Evolutionary conservation across 2,888 invertebrate species (phyloP).

Genomic region (Microdon myrmicae): DNA sequence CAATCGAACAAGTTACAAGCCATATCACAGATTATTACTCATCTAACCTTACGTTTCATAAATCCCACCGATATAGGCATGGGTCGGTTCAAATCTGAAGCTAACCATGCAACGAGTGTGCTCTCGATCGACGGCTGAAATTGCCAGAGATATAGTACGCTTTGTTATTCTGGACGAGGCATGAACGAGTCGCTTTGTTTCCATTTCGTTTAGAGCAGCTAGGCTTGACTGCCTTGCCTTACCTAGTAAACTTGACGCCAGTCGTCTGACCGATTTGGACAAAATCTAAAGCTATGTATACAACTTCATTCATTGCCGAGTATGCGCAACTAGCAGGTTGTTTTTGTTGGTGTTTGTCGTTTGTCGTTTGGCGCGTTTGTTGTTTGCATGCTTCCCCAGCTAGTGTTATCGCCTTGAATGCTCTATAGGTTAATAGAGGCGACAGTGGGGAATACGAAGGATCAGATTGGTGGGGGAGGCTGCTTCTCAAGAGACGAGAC

Average conservation of each 20-base stretch:
- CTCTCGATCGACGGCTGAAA: conserved; percentile 45
- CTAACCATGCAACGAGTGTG: conserved; percentile 48
- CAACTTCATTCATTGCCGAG: conserved; percentile 46
- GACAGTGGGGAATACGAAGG: neutral
- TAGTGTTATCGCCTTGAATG: conserved; percentile 37
- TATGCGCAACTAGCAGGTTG: conserved; percentile 9
- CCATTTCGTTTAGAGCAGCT: too few species aligned
- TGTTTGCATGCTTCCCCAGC: neutral
- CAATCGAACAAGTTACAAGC: conserved; percentile 41
- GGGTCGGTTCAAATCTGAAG: conserved; percentile 51
- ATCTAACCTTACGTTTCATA: conserved; percentile 51
- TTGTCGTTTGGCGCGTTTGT: conserved; percentile 19
- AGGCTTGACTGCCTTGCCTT: conserved; percentile 45
- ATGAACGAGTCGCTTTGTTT: too few species aligned
- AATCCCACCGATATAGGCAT: conserved; percentile 51
- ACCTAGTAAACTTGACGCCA: conserved; percentile 50
- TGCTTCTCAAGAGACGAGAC: conserved; percentile 42
- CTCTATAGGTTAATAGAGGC: neutral
- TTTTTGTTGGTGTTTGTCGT: neutral
- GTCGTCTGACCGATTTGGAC: conserved; percentile 51
- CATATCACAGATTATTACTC: too few species aligned
- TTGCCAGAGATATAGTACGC: too few species aligned
- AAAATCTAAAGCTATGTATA: conserved; percentile 44
- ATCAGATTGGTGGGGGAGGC: neutral
- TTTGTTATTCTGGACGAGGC: too few species aligned